These are phyloP conservation scores for Fistularia tabacaria DNA, from an alignment of 2,797 vertebrate genomes.

Conservation along the genomic window DNA sequence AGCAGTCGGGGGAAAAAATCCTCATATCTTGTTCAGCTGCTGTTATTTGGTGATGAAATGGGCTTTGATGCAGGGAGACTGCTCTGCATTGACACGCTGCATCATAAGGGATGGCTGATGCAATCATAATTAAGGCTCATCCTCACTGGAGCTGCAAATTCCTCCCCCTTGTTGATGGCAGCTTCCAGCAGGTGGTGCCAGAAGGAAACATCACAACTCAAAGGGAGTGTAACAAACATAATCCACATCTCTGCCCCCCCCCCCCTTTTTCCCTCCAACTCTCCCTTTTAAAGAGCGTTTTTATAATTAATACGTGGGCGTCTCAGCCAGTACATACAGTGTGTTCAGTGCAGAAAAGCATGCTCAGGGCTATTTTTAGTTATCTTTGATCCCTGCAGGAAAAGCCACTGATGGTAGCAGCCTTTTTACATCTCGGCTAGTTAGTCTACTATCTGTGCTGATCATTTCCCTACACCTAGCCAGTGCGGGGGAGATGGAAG, in stretches of 20 bases:
- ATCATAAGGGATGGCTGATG: constrained; percentile 72
- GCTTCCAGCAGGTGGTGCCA: constrained; percentile 75
- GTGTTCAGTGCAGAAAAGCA: constrained; percentile 63
- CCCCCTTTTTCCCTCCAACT: constrained; percentile 11
- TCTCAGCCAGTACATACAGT: constrained; percentile 61
- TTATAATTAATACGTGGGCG: constrained; percentile 72
- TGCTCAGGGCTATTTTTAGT: constrained; percentile 70
- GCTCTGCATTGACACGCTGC: constrained; percentile 27
- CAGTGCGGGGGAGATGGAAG: constrained; percentile 42
- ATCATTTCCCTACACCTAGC: constrained; percentile 48
- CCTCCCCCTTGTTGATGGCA: constrained; percentile 38
- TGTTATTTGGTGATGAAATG: constrained; percentile 1
- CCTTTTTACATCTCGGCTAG: constrained; percentile 43
- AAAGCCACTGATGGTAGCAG: constrained; percentile 54
- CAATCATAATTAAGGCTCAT: constrained; percentile 70
- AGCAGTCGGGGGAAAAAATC: not conserved
- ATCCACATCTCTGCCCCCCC: constrained; percentile 49
- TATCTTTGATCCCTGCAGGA: constrained; percentile 64
- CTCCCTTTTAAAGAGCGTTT: constrained; percentile 56
- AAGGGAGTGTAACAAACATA: constrained; percentile 61
- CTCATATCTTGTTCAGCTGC: no score
- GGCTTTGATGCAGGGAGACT: constrained; percentile 2
- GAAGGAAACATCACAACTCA: constrained; percentile 61
- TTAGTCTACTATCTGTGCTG: constrained; percentile 47
- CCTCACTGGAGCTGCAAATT: constrained; percentile 31